A percentile compares a stretch with the other conserved stretches of the same genome.
Evolutionary conservation across 23 tunicate species (phyloP).

Genomic region (Styela clava): DNA sequence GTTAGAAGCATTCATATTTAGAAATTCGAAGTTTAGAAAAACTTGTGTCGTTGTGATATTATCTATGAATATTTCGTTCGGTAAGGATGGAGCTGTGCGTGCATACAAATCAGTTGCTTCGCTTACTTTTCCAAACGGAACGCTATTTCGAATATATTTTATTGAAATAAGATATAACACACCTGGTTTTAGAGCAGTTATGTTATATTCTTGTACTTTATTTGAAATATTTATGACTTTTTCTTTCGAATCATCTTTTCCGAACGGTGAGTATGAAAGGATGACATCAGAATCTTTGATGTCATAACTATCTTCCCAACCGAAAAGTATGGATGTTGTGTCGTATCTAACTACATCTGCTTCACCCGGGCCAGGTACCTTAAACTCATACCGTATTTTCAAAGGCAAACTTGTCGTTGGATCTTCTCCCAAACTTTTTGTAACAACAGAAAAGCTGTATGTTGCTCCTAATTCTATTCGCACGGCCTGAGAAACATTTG

Average conservation of each 20-base stretch:
- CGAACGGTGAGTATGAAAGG: not conserved
- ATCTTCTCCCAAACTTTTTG: slow-evolving; percentile 30
- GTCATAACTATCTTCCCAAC: not conserved
- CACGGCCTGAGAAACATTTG: not conserved
- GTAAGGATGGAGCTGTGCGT: slow-evolving; percentile 8
- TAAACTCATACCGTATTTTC: not conserved
- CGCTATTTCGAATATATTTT: not conserved
- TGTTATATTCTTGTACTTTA: not conserved
- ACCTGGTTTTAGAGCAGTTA: slow-evolving; percentile 4
- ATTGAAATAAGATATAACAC: not conserved
- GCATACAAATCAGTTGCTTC: slow-evolving; percentile 16
- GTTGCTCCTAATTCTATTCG: slow-evolving; percentile 25
- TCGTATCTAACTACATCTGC: not conserved
- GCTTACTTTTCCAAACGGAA: slow-evolving; percentile 6
- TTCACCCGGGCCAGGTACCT: slow-evolving; percentile 17
- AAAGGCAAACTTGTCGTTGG: not conserved
- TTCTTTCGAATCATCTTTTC: no score
- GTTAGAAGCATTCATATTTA: not conserved
- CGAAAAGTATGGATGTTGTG: not conserved
- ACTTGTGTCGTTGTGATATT: not conserved
- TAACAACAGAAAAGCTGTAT: slow-evolving; percentile 16
- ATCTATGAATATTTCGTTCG: not conserved
- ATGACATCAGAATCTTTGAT: not conserved
- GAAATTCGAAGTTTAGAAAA: not conserved
- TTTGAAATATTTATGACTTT: not conserved